phyloP scores from a whole-genome alignment of 2,888 invertebrate species.

The Antheraea assamensis region DNA sequence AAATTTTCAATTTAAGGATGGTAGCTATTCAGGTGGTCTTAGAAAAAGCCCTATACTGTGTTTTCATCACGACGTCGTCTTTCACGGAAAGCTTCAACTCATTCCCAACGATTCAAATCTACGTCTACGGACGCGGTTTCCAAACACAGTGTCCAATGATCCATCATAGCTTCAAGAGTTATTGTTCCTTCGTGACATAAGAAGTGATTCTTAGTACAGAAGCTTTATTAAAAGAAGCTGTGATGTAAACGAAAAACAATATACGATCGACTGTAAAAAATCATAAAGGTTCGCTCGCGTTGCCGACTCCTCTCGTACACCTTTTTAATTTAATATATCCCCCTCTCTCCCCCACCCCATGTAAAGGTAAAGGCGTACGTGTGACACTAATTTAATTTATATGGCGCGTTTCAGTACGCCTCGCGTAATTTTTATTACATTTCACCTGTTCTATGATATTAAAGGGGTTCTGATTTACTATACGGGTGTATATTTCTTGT shows the following conservation, averaged over 20 bases:
- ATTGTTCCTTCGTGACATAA: too few species aligned
- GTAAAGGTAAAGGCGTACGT: constrained; percentile 40
- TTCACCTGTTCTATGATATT: constrained; percentile 11
- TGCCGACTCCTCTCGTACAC: constrained; percentile 32
- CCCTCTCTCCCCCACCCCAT: background rate
- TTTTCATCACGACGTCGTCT: too few species aligned
- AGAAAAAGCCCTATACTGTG: too few species aligned
- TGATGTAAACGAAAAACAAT: background rate
- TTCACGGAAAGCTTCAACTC: too few species aligned
- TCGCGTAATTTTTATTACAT: constrained; percentile 30
- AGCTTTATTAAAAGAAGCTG: too few species aligned
- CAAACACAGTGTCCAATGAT: too few species aligned
- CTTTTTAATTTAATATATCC: constrained; percentile 48
- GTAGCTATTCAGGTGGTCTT: too few species aligned
- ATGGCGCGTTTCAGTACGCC: constrained; percentile 32
- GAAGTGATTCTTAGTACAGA: too few species aligned
- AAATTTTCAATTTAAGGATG: too few species aligned
- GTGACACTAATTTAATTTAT: constrained; percentile 52
- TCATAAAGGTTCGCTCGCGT: constrained; percentile 11
- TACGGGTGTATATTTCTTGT: background rate
- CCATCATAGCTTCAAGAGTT: too few species aligned
- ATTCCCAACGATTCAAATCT: too few species aligned
- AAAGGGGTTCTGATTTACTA: background rate
- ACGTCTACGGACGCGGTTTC: too few species aligned
- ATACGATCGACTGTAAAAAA: background rate